Conservation (phyloP, 2,113 vertebrate genomes). For the Manacus vitellinus region DNA sequence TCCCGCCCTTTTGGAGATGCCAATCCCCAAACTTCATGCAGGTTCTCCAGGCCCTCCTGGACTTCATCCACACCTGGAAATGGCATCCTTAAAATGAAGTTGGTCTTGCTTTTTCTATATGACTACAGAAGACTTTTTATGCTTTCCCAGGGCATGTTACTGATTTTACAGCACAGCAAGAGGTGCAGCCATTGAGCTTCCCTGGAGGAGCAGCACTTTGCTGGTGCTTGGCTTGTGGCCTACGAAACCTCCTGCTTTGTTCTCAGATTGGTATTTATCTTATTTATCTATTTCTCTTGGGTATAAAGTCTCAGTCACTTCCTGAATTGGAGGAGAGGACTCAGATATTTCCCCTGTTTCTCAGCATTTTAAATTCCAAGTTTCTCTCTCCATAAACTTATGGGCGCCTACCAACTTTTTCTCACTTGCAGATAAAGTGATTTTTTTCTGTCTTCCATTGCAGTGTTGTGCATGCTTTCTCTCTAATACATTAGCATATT, state of each 20-base stretch:
- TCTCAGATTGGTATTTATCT: background rate
- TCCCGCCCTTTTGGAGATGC: background rate
- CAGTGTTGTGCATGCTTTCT: background rate
- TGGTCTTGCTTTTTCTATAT: background rate
- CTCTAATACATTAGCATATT: background rate
- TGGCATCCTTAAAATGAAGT: background rate
- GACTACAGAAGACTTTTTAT: background rate
- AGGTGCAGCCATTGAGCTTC: background rate
- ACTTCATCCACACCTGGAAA: background rate
- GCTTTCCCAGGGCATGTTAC: background rate
- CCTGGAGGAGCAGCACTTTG: too few species aligned
- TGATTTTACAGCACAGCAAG: background rate
- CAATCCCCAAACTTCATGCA: background rate
- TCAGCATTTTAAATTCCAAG: background rate
- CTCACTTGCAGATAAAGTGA: background rate
- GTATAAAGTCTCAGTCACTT: background rate
- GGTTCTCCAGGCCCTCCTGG: background rate
- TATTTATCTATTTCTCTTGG: background rate
- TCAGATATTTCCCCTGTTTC: background rate
- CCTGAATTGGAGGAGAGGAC: background rate
- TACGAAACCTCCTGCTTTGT: background rate
- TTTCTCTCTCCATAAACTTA: background rate
- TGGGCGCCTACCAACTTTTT: background rate
- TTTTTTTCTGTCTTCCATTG: background rate
- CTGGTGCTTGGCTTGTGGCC: background rate